A percentile compares a stretch with the other conserved stretches of the same genome.
phyloP scores from a whole-genome alignment of 2,888 invertebrate genomes.

The Nephrocerus scutellatus region DNA sequence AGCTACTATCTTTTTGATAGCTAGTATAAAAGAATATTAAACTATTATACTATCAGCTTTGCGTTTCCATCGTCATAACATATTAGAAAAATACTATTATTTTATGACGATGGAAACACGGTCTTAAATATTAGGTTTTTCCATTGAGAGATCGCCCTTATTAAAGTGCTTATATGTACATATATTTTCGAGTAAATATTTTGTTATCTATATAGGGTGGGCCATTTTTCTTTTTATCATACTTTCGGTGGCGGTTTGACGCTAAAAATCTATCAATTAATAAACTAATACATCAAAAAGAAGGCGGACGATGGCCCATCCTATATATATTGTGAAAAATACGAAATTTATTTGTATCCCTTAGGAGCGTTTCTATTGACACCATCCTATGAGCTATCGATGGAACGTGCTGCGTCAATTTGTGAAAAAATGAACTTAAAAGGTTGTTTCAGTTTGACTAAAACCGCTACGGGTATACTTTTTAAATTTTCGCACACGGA shows the following conservation, averaged over 20 bases:
- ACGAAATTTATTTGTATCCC: constrained; percentile 19
- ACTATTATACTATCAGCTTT: too few species aligned
- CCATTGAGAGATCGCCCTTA: too few species aligned
- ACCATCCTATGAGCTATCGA: constrained; percentile 76
- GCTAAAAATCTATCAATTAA: background rate
- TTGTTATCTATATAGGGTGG: too few species aligned
- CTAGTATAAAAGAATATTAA: too few species aligned
- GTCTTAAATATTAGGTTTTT: too few species aligned
- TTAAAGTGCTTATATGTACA: too few species aligned
- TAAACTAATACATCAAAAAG: constrained; percentile 5
- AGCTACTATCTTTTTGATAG: too few species aligned
- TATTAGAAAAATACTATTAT: too few species aligned
- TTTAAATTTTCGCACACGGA: constrained; percentile 84
- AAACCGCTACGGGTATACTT: constrained; percentile 80
- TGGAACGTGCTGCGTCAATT: constrained; percentile 78
- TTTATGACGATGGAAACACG: too few species aligned
- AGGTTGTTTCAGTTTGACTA: constrained; percentile 77
- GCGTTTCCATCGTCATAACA: too few species aligned
- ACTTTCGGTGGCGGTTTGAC: background rate
- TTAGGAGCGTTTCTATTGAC: constrained; percentile 73
- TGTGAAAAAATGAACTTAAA: constrained; percentile 86
- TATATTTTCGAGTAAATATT: too few species aligned
- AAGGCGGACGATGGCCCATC: constrained; percentile 6
- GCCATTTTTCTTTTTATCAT: constrained; percentile 8
- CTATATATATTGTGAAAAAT: constrained; percentile 1